These are phyloP conservation scores for Drosophila sp. DNA, from an alignment of 1,140 invertebrate species.

Conservation along the genomic window DNA sequence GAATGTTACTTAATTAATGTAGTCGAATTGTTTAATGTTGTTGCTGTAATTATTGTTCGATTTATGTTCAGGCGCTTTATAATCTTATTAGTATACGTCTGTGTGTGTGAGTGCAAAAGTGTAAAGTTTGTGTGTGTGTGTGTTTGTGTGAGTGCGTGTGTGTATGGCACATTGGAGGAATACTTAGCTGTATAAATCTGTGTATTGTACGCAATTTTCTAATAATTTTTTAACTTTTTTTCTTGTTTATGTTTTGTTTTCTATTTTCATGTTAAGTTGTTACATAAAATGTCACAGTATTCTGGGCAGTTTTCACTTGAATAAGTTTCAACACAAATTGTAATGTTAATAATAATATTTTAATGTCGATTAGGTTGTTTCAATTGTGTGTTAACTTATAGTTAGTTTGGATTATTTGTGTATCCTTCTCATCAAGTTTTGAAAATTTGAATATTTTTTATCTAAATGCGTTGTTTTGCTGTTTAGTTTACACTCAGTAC, in stretches of 20 bases:
- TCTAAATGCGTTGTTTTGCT: conserved; percentile 48
- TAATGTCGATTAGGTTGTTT: neutral
- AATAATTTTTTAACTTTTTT: conserved; percentile 30
- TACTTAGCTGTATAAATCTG: conserved; percentile 27
- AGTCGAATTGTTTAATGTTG: conserved; percentile 34
- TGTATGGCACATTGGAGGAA: conserved; percentile 72
- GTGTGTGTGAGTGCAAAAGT: conserved; percentile 10
- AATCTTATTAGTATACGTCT: conserved; percentile 47
- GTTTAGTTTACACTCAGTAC: conserved; percentile 60
- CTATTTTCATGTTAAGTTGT: conserved; percentile 13
- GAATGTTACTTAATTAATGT: conserved; percentile 42
- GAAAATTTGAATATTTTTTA: conserved; percentile 42
- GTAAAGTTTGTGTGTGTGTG: conserved; percentile 57
- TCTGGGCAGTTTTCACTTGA: conserved; percentile 48
- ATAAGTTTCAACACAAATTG: conserved; percentile 37
- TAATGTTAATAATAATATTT: conserved; percentile 31
- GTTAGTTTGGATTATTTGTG: conserved; percentile 47
- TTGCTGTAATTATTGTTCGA: conserved; percentile 62
- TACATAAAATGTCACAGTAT: conserved; percentile 48
- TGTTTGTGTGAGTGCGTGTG: conserved; percentile 54
- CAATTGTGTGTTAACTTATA: conserved; percentile 34
- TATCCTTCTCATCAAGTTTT: conserved; percentile 19
- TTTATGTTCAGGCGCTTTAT: conserved; percentile 40
- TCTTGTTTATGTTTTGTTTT: conserved; percentile 16
- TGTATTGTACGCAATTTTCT: conserved; percentile 53